A percentile compares a stretch with the other conserved stretches of the same genome.
phyloP scores from a whole-genome alignment of 2,797 vertebrate genomes.

The Galago senegalensis region DNA sequence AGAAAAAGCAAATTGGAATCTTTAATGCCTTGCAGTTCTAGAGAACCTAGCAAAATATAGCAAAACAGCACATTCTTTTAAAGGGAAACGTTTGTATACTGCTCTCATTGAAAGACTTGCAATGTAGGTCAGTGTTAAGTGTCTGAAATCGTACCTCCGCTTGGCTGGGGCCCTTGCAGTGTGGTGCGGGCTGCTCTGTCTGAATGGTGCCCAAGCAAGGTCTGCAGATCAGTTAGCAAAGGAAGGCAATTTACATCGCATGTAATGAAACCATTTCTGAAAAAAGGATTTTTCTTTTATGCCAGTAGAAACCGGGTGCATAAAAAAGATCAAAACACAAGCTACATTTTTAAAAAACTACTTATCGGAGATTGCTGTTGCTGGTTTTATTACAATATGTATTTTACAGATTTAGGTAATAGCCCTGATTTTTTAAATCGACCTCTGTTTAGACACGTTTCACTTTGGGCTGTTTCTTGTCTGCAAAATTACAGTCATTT shows the following conservation, averaged over 20 bases:
- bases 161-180: constrained; percentile 20
- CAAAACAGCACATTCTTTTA: constrained; percentile 58
- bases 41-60: constrained; percentile 55
- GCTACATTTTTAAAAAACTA: constrained; percentile 70
- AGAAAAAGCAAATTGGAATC: not conserved
- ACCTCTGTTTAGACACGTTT: constrained; percentile 92
- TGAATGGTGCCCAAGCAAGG: constrained; percentile 51
- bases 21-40: not conserved
- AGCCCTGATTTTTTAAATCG: constrained; percentile 90
- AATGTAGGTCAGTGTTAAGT: constrained; percentile 82
- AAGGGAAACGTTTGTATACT: constrained; percentile 66
- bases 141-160: constrained; percentile 76
- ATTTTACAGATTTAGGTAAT: constrained; percentile 92
- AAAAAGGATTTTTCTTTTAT: constrained; percentile 82
- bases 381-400: constrained; percentile 87
- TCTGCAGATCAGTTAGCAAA: constrained; percentile 58
- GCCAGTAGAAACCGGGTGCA: constrained; percentile 58
- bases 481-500: constrained; percentile 92
- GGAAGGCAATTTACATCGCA: constrained; percentile 73
- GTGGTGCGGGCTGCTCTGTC: constrained; percentile 7
- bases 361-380: constrained; percentile 83
- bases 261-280: constrained; percentile 79
- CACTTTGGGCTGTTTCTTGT: constrained; percentile 89
- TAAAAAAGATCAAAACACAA: constrained; percentile 79
- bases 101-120: constrained; percentile 35